phyloP scores from a whole-genome alignment of 1,140 invertebrate genomes.

The Hypsibius dujardini region DNA sequence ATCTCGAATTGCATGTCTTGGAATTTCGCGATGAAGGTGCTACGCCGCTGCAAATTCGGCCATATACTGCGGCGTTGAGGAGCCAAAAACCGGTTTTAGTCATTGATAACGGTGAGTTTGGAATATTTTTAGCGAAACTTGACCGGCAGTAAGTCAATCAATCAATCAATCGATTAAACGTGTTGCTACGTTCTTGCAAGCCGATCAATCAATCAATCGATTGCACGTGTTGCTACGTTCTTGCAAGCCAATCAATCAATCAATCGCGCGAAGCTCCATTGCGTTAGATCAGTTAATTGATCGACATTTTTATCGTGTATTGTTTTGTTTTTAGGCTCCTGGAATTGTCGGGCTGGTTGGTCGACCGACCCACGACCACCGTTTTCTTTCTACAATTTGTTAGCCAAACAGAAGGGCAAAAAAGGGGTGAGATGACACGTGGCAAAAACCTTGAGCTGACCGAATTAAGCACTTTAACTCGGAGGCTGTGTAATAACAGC shows the following conservation, averaged over 20 bases:
- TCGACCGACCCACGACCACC: conserved; percentile 52
- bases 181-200: too few species aligned
- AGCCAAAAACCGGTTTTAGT: conserved; percentile 7
- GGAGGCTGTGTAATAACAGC: conserved; percentile 1
- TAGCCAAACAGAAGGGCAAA: conserved; percentile 71
- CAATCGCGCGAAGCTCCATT: too few species aligned
- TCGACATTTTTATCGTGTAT: conserved; percentile 17
- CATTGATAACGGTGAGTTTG: conserved; percentile 15
- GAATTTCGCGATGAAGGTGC: conserved; percentile 12
- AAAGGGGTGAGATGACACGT: too few species aligned
- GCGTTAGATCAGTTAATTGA: too few species aligned
- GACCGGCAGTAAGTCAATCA: too few species aligned
- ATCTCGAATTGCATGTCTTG: too few species aligned
- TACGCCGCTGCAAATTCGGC: neutral
- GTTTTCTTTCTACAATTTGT: conserved; percentile 69
- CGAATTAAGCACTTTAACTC: conserved; percentile 25
- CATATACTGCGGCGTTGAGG: conserved; percentile 10
- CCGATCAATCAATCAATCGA: too few species aligned
- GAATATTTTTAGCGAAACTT: too few species aligned
- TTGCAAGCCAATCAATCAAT: too few species aligned
- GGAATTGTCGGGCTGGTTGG: conserved; percentile 77
- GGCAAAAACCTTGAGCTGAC: too few species aligned
- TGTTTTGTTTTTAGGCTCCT: conserved; percentile 49
- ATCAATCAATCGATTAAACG: too few species aligned
- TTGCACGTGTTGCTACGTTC: too few species aligned